Percentiles rank a stretch among this genome's conserved stretches.
Conservation (phyloP, 2,113 vertebrate genomes). For the Eira barbara region DNA sequence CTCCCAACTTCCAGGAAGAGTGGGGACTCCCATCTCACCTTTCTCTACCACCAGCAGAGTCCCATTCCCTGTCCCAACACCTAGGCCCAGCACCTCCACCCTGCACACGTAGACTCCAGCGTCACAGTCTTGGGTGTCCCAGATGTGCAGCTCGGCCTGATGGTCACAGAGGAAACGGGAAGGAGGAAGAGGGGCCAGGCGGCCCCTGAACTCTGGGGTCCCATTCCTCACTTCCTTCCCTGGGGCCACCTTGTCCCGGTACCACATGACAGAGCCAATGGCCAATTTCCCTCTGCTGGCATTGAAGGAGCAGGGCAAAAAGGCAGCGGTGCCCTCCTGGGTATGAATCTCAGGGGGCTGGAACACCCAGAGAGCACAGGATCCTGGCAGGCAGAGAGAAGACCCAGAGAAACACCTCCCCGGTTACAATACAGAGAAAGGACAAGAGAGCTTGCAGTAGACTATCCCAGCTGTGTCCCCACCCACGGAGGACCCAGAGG, state of each 20-base stretch:
- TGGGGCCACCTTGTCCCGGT: slow-evolving; percentile 12
- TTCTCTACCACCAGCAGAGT: slow-evolving; percentile 49
- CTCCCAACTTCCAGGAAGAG: not conserved
- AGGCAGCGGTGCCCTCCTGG: not conserved
- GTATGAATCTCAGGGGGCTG: slow-evolving; percentile 11
- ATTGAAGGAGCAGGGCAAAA: slow-evolving; percentile 59
- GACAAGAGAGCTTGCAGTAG: not conserved
- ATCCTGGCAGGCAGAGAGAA: slow-evolving; percentile 24
- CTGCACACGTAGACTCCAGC: not conserved
- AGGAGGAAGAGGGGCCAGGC: not conserved
- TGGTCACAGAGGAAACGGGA: slow-evolving; percentile 37
- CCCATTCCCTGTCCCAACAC: not conserved
- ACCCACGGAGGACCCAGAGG: rapidly evolving
- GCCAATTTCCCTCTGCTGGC: not conserved
- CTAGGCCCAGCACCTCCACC: slow-evolving; percentile 54
- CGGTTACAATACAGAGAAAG: not conserved
- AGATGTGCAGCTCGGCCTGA: slow-evolving; percentile 54
- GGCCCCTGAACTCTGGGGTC: slow-evolving; percentile 42
- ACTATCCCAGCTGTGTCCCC: not conserved
- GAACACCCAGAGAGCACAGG: slow-evolving; percentile 39
- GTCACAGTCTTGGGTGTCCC: not conserved
- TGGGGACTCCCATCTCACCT: not conserved
- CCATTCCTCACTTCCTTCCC: slow-evolving; percentile 46
- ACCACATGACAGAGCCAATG: slow-evolving; percentile 53
- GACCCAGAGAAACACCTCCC: not conserved